A percentile compares a stretch with the other conserved stretches of the same genome.
phyloP scores from a whole-genome alignment of 2,113 vertebrate species.

The Periophthalmus modestus region DNA sequence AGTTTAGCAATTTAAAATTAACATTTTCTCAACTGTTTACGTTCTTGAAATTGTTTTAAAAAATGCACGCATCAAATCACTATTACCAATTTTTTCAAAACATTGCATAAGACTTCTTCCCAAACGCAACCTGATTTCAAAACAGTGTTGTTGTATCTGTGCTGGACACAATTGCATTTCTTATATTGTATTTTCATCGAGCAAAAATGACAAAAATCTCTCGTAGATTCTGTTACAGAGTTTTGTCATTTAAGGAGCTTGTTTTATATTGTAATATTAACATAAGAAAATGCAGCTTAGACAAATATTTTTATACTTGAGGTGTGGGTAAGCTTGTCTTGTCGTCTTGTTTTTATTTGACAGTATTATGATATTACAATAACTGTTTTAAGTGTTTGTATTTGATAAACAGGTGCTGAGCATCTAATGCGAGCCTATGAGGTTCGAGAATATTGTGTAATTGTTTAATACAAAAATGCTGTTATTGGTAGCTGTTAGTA shows the following conservation, averaged over 20 bases:
- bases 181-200: neutral
- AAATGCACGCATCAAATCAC: no score
- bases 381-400: conserved; percentile 5
- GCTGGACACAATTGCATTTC: conserved; percentile 56
- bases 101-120: no score
- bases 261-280: neutral
- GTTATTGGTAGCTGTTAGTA: conserved; percentile 52
- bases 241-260: neutral
- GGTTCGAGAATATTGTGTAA: conserved; percentile 12
- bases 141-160: conserved; percentile 27
- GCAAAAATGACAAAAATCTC: neutral
- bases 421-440: conserved; percentile 43
- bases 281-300: neutral
- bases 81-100: no score
- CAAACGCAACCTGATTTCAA: no score
- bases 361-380: neutral
- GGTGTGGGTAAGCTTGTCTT: neutral
- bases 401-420: conserved; percentile 72
- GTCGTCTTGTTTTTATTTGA: neutral
- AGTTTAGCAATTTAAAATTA: no score
- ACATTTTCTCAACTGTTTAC: no score
- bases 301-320: neutral
- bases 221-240: neutral
- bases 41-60: no score
- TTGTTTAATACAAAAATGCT: conserved; percentile 2